Conservation (phyloP, 2,888 invertebrate species). For the Hirtodrosophila duncani region DNA sequence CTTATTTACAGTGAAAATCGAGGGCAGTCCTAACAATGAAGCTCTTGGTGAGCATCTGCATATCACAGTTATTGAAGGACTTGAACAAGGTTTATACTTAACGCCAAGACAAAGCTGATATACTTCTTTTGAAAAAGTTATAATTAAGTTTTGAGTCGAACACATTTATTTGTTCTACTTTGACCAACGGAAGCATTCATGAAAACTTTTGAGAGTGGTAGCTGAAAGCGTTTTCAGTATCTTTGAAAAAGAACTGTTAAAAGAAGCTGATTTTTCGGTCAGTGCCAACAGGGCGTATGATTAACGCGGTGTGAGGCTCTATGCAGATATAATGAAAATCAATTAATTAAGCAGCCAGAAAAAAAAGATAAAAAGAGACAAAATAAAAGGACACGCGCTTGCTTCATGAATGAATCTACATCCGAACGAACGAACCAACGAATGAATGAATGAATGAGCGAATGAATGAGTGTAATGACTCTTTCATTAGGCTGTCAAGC, state of each 20-base stretch:
- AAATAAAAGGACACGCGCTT: constrained; percentile 29
- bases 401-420: constrained; percentile 47
- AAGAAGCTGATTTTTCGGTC: not conserved
- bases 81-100: too few relatives aligned
- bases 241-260: constrained; percentile 1
- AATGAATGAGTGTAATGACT: constrained; percentile 59
- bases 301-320: constrained; percentile 35
- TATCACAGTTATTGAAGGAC: too few relatives aligned
- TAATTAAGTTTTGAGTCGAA: constrained; percentile 11
- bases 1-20: too few relatives aligned
- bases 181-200: constrained; percentile 28
- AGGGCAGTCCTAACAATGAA: too few relatives aligned
- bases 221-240: constrained; percentile 2
- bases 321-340: constrained; percentile 39
- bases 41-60: too few relatives aligned
- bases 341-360: constrained; percentile 52
- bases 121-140: constrained; percentile 9
- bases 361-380: constrained; percentile 1
- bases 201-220: constrained; percentile 21
- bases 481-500: constrained; percentile 52
- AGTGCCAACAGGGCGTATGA: constrained; percentile 50
- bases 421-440: constrained; percentile 8
- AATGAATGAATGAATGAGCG: constrained; percentile 36
- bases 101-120: not conserved
- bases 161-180: constrained; percentile 1